Evolutionary conservation across 2,113 vertebrate species (phyloP).

Genomic region (Terrapene triunguis): DNA sequence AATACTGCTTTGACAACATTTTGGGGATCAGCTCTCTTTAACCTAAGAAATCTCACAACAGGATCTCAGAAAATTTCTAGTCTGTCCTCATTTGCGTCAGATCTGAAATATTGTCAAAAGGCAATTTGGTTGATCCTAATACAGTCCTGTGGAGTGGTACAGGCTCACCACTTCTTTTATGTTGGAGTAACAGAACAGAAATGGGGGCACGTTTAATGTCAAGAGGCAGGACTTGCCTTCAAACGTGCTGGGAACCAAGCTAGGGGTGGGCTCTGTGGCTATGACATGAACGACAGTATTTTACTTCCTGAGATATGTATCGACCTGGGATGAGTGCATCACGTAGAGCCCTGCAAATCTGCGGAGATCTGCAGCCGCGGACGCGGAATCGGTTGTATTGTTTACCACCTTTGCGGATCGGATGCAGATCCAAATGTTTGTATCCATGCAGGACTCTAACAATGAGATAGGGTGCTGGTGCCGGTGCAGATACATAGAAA

Average conservation of each 20-base stretch:
- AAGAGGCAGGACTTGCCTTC: neutral
- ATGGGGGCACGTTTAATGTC: neutral
- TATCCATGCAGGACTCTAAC: too few relatives aligned
- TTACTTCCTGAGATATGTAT: neutral
- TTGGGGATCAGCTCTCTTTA: slow-evolving; percentile 9
- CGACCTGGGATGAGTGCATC: neutral
- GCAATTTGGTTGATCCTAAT: slow-evolving; percentile 32
- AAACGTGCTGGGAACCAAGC: neutral
- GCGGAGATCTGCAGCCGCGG: too few relatives aligned
- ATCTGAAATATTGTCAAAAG: neutral
- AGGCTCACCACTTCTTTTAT: neutral
- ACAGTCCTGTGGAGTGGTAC: neutral
- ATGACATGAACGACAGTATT: neutral
- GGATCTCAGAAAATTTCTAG: neutral
- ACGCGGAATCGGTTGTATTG: too few relatives aligned
- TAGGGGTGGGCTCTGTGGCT: neutral
- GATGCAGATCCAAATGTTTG: too few relatives aligned
- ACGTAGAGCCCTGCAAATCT: neutral
- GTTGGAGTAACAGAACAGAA: slow-evolving; percentile 4
- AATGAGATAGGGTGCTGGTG: too few relatives aligned
- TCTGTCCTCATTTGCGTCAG: neutral
- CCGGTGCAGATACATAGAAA: too few relatives aligned
- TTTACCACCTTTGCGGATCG: too few relatives aligned
- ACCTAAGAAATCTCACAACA: slow-evolving; percentile 3
- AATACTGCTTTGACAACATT: slow-evolving; percentile 44